A percentile compares a stretch with the other conserved stretches of the same genome.
Conservation (phyloP, 1,140 invertebrate species). For the Berghia stephanieae region DNA sequence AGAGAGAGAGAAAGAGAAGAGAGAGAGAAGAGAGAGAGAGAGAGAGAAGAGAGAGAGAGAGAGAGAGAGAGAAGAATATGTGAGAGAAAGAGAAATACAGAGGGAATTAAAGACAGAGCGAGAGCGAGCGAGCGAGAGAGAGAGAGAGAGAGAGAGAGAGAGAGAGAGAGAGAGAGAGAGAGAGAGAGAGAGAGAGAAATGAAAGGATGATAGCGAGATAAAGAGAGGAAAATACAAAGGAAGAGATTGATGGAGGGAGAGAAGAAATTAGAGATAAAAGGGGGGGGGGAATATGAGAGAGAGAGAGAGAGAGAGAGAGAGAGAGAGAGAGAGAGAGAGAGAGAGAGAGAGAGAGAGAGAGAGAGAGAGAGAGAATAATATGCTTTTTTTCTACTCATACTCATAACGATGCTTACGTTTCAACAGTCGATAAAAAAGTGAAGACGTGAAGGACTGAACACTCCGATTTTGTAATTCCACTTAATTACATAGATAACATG, state of each 20-base stretch:
- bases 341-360: neutral
- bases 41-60: neutral
- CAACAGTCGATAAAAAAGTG: no score
- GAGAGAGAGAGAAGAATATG: neutral
- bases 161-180: neutral
- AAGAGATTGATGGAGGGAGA: neutral
- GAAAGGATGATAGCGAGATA: neutral
- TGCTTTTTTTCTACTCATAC: neutral
- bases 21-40: neutral
- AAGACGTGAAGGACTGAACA: no score
- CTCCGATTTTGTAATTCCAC: no score
- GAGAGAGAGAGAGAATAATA: neutral
- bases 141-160: neutral
- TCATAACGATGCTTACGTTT: neutral
- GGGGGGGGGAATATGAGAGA: neutral
- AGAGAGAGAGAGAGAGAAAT: neutral
- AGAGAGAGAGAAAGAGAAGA: neutral
- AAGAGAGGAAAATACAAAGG: neutral
- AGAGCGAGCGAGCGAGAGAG: neutral
- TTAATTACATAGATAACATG: no score
- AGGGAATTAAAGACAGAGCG: neutral
- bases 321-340: neutral
- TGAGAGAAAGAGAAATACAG: neutral
- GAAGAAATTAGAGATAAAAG: constrained; percentile 8
- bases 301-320: neutral